Evolutionary conservation across 1,140 invertebrate species (phyloP), one percentile per base, ranked within the genome.

Genomic region (Brachystomella parvula): DNA sequence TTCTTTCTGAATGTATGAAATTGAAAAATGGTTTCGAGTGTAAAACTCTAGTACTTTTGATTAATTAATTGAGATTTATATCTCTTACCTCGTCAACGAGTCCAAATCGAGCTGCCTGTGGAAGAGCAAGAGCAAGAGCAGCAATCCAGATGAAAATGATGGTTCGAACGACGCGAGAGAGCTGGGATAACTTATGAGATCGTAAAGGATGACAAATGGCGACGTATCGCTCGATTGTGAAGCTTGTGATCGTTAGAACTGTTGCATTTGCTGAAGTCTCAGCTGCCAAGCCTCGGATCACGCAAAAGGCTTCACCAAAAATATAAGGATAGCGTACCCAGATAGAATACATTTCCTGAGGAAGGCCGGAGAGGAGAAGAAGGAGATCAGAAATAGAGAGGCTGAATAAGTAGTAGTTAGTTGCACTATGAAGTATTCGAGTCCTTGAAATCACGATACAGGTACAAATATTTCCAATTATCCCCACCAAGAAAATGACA

Each of bases 131-230:
- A 39, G 85, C 79, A 19, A 80, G 74, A 30, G 83, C 79, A 1
- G 83, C 69, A 0, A 84, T 69, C 85, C 85, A 87, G 63, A 85
- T 83, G 21, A 77, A 73, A 2, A 82, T 61, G 35, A 87, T 84
- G 62, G 82, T 80, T 65, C 81, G 81, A 21, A 86, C 76, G 19
- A 83, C 85, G 39, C 86, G 77, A 19, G 82, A 81, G 21, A 85
- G 76, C 65, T 81, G 81, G 3, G 71, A 73, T 28, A 73, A 47
- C 59, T 70, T 73, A 59, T 73, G 71, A 59, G 62, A 66, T 72
- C 89, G 80, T 70, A 96, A 88, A 0, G 94, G 93, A 76, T 94
- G 88, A 77, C 93, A 96, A 70, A 97, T 96, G 19, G 92, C 94
- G 24, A 96, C 84, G 77, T 96, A 98, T 57, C 95, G 79, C 77